Conservation (phyloP, 2,888 invertebrate genomes). For the Disparrhopalites patrizii region DNA sequence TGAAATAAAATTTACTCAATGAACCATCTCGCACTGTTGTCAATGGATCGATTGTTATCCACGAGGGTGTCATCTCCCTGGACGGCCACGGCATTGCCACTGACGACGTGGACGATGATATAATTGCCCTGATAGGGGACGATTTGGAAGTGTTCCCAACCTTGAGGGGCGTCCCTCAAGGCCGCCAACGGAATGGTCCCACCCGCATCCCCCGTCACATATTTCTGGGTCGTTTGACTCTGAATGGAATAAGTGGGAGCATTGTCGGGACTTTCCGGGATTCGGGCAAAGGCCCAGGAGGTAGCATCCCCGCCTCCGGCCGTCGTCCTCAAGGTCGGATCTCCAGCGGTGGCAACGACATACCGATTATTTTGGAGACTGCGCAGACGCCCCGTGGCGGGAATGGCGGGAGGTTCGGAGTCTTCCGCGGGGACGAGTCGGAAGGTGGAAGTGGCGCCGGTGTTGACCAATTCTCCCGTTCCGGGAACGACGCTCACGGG, state of each 20-base stretch:
- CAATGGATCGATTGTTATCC: conserved; percentile 33
- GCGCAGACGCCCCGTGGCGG: conserved; percentile 26
- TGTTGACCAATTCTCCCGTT: conserved; percentile 31
- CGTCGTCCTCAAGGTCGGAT: conserved; percentile 25
- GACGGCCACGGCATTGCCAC: conserved; percentile 31
- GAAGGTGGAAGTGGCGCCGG: conserved; percentile 27
- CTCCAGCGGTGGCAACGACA: conserved; percentile 29
- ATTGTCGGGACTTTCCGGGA: conserved; percentile 21
- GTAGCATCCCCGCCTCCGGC: conserved; percentile 23
- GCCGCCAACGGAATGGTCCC: conserved; percentile 35
- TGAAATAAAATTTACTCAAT: conserved; percentile 8
- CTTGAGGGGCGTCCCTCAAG: conserved; percentile 24
- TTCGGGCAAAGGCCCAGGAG: conserved; percentile 24
- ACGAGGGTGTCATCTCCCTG: conserved; percentile 38
- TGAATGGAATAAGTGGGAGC: conserved; percentile 28
- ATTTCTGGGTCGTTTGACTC: conserved; percentile 22
- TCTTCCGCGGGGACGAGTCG: conserved; percentile 22
- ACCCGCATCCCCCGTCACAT: conserved; percentile 34
- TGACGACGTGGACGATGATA: conserved; percentile 34
- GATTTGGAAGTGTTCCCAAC: conserved; percentile 40
- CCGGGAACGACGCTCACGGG: conserved; percentile 20
- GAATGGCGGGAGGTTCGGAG: conserved; percentile 12
- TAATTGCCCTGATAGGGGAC: conserved; percentile 31
- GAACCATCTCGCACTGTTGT: conserved; percentile 19
- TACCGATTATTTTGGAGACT: conserved; percentile 29